These are phyloP conservation scores for Arnoldichthys spilopterus DNA, from an alignment of 2,797 vertebrate species.

Conservation along the genomic window DNA sequence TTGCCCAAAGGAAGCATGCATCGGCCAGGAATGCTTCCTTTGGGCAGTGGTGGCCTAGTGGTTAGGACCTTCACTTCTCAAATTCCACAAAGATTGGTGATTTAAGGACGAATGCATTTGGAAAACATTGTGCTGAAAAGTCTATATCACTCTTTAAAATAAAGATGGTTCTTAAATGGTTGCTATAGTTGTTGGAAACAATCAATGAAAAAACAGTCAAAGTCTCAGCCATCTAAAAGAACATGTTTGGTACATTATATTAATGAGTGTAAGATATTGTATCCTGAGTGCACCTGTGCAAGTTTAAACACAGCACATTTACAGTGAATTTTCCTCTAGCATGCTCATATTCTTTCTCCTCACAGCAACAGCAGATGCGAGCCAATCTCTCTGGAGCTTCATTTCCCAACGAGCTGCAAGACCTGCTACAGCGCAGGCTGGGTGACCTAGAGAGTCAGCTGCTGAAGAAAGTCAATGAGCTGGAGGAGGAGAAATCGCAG, in stretches of 20 bases:
- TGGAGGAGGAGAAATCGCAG: constrained; percentile 92
- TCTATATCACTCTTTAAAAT: background rate
- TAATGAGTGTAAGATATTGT: no score
- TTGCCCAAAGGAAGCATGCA: no score
- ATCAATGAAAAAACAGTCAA: no score
- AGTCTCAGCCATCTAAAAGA: no score
- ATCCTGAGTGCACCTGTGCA: no score
- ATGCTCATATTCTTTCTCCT: background rate
- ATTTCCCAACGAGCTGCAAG: constrained; percentile 88
- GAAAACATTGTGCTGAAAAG: background rate
- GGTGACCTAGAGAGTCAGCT: constrained; percentile 92
- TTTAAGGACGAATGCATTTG: background rate
- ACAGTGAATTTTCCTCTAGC: background rate
- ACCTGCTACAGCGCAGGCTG: constrained; percentile 90
- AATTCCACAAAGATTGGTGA: no score
- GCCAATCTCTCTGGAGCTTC: constrained; percentile 84
- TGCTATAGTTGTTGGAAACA: no score
- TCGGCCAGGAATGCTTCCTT: no score
- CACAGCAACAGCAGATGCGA: constrained; percentile 87
- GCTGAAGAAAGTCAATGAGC: constrained; percentile 89
- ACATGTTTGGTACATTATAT: no score
- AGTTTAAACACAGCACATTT: background rate
- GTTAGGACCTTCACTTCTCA: no score
- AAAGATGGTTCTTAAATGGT: no score
- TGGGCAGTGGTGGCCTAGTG: no score